phyloP scores from a whole-genome alignment of 2,888 invertebrate species.

The Lasioglossum villosulum region DNA sequence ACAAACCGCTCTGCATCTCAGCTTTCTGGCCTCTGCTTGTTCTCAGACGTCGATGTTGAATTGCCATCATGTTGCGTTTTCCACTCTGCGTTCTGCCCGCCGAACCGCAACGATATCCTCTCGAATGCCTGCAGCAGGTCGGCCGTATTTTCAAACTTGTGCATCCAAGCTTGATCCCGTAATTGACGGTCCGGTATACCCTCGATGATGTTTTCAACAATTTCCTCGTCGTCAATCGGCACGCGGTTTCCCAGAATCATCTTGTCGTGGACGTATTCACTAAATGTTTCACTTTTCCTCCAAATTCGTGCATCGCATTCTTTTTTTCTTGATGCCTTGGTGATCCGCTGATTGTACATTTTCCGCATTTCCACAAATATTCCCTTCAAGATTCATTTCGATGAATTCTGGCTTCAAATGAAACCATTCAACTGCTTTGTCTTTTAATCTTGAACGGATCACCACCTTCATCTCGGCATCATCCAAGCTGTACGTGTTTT shows the following conservation, averaged over 20 bases:
- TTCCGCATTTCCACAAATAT: neutral
- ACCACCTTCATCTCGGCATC: neutral
- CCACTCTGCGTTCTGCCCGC: no score
- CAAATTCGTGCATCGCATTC: slow-evolving; percentile 8
- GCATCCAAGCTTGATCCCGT: slow-evolving; percentile 3
- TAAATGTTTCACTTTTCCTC: neutral
- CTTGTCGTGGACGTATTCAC: slow-evolving; percentile 6
- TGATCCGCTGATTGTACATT: neutral
- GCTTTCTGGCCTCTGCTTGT: no score
- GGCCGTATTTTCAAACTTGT: neutral
- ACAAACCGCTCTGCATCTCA: no score
- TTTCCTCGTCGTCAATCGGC: no score
- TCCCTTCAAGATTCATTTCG: neutral
- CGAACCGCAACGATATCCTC: neutral
- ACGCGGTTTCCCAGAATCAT: slow-evolving; percentile 3
- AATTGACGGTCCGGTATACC: neutral
- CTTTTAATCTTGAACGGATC: neutral
- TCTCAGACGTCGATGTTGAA: no score
- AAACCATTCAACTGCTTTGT: neutral
- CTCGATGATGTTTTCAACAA: slow-evolving; percentile 3
- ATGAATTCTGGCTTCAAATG: slow-evolving; percentile 9
- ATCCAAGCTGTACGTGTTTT: no score
- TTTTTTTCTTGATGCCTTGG: neutral
- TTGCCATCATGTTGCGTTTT: no score
- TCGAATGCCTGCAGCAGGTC: neutral